Evolutionary conservation across 1,140 invertebrate genomes (phyloP), one percentile per base, ranked within the genome.

Genomic region (Drosophila rufa): DNA sequence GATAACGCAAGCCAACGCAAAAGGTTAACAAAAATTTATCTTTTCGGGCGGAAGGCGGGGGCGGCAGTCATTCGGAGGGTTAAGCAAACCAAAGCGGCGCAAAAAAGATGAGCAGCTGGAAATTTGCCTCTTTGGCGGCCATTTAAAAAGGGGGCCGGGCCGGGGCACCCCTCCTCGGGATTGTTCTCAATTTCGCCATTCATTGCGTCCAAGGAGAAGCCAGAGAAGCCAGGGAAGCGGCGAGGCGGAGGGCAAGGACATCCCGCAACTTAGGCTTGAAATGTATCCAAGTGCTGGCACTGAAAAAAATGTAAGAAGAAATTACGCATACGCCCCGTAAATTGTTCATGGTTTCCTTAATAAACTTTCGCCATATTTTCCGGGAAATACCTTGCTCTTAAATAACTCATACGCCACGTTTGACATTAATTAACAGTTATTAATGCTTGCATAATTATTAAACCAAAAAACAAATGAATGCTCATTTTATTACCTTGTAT

Each of bases 21-120:
- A 89, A 89, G 84, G 84, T 89, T 89, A 89, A 86, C 83, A 89
- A 76, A 84, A 85, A 89, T 83, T 80, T 83, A 87, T 87, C 74
- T 86, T 86, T 82, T 73, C 53, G 38, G 65, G 30, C 59, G 36
- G n/a, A 15, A 19, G 42, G 43, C n/a, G 9, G 27, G 4, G n/a
- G 15, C 11, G 9, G 11, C 9, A 36, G 11, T 36, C 36, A 36
- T 3, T 12, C 36, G 36, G 17, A 0, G 8, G 19, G 36, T 38
- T 38, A 30, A 40, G 43, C 33, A 47, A 48, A 30, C 38, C 48
- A 50, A 43, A 60, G 25, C 9, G 15, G 14, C 25, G 11, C 36
- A 22, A 45, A 71, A 67, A 78, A 83, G 83, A 87, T 87, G 83
- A 87, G 80, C 71, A 74, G 47, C 75, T 80, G 55, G 74, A 80